Evolutionary conservation across 2,797 vertebrate genomes (phyloP), one percentile per base, ranked within the genome.

Genomic region (Gobio occitaniae): DNA sequence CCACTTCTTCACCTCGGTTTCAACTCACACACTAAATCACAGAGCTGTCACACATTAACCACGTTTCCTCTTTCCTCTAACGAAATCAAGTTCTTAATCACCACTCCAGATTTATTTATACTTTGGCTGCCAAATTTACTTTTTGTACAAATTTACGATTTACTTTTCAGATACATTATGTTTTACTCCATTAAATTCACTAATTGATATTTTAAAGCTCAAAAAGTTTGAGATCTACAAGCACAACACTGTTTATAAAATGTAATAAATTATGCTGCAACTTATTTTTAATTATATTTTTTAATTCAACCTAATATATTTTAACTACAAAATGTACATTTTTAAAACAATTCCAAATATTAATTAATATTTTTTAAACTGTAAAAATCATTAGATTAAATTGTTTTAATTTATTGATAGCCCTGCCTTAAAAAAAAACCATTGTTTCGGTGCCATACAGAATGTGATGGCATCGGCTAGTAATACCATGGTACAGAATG

Each of bases 1-100:
- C 88, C 88, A 84, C 87, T 79, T 77, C 80, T 86, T 87, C 76
- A 29, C 71, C 50, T 44, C 13, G 10, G 19, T 75, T 41, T 50
- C 52, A 69, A 84, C 86, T 76, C 78, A 85, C 87, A 84, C 84
- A 69, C 78, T 59, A 38, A 70, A 86, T 76, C 88, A 86, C 84
- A 71, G 91, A 78, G 50, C 82, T 54, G 66, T 71, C 25, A 48
- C 38, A 47, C 17, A 68, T 80, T 80, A 80, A 80, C 78, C 19
- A 19, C 15, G 36, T 44, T 81, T 69, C 65, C 48, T 56, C 36
- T 52, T 50, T 78, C 32, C 38, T 17, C 6, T 32, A 70, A 81
- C 0, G 1, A 81, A 56, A 44, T 70, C 4, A 65, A 17, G 0
- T 41, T 81, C 25, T 81, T 56, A 81, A 81, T 81, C 66, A 41